Evolutionary conservation across 1,140 invertebrate genomes (phyloP), one percentile per base, ranked within the genome.

Genomic region (Nasonia longicornis): DNA sequence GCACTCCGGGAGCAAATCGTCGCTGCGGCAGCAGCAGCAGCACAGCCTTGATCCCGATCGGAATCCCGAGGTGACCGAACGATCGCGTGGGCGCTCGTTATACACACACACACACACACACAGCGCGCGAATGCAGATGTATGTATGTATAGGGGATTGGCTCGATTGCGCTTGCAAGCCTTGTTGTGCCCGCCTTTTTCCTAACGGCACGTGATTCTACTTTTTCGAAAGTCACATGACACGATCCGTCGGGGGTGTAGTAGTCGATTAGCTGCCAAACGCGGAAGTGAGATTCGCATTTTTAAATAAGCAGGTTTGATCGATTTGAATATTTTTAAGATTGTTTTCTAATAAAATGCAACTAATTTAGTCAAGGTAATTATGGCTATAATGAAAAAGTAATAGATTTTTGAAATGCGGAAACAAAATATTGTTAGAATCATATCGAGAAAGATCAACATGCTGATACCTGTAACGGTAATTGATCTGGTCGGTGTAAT

Each of bases 21-120:
- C 14, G 26, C 1, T 3, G 38, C 11, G 16, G 45, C 67, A 20
- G 38, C 1, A 10, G 38, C 38, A n/a, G 45, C 45, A 10, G n/a
- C 20, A 20, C 52, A 73, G 72, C 79, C 79, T 80, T 80, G 79
- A 80, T 80, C 79, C 26, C 79, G 72, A 80, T 80, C 64, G 79
- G 79, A 69, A 80, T 80, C 71, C 12, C 35, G 64, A 31, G 6
- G 22, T 3, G 66, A 42, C 31, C 38, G 58, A 35, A 31, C 16
- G 58, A 73, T 64, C 38, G 78, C 58, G 78, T 74, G 22, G 77
- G 70, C 38, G 78, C 22, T 66, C 22, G 20, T 16, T 42, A 72
- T 22, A 42, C 35, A 42, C 35, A 26, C 8, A n/a, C 14, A 58
- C 14, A 20, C 52, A 20, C 14, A 58, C 12, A 58, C 52, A 58